Conservation (phyloP, 2,888 invertebrate genomes). For the Cybosia mesomella region DNA sequence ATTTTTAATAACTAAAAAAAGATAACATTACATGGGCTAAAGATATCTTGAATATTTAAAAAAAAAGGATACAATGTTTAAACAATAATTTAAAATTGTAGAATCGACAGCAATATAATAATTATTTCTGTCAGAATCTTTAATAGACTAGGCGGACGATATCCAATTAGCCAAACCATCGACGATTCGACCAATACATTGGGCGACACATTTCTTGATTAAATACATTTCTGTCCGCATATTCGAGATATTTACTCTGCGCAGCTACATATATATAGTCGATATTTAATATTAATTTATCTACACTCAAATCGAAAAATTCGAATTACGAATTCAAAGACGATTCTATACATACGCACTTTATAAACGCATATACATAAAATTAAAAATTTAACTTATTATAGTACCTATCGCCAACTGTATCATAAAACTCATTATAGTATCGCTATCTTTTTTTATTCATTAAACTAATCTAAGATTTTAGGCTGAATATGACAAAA, state of each 20-base stretch:
- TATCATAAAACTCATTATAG: too few relatives aligned
- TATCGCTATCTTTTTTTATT: too few relatives aligned
- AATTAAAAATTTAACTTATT: too few relatives aligned
- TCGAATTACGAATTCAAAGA: too few relatives aligned
- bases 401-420: too few relatives aligned
- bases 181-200: slow-evolving; percentile 1
- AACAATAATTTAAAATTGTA: slow-evolving; percentile 1
- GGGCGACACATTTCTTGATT: slow-evolving; percentile 4
- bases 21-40: background rate
- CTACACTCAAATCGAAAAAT: too few relatives aligned
- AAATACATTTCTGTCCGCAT: slow-evolving; percentile 3
- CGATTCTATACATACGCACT: too few relatives aligned
- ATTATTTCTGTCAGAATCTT: slow-evolving; percentile 4
- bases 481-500: too few relatives aligned
- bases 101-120: background rate
- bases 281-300: too few relatives aligned
- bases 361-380: too few relatives aligned
- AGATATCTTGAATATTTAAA: background rate
- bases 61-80: background rate
- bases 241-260: background rate
- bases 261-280: too few relatives aligned
- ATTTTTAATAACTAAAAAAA: background rate
- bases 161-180: slow-evolving; percentile 13
- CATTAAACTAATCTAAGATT: too few relatives aligned
- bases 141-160: background rate